phyloP scores from a whole-genome alignment of 2,888 invertebrate species.

The Octodonta nipae region DNA sequence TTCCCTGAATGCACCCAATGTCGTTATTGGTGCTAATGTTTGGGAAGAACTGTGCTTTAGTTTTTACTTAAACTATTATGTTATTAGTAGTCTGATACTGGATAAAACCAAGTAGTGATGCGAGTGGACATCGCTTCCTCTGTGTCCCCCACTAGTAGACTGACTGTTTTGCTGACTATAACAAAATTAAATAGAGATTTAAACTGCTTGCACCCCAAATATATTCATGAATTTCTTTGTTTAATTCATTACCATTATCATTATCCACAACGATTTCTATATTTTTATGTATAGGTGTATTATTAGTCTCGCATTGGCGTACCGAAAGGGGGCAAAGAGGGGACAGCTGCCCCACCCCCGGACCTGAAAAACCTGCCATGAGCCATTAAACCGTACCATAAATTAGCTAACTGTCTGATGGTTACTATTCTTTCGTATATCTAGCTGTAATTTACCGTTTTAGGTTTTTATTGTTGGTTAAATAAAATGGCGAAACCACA shows the following conservation, averaged over 20 bases:
- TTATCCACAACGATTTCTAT: neutral
- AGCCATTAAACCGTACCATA: neutral
- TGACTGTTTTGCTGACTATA: neutral
- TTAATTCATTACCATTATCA: conserved; percentile 1
- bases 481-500: no score
- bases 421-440: neutral
- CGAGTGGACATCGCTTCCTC: neutral
- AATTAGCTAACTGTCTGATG: neutral
- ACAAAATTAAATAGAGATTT: neutral
- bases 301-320: neutral
- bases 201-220: conserved; percentile 1
- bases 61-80: neutral
- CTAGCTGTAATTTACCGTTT: no score
- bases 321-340: no score
- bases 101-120: neutral
- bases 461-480: no score
- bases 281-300: neutral
- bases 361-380: no score
- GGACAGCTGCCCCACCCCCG: no score
- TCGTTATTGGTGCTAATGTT: conserved; percentile 1
- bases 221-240: neutral
- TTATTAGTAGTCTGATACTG: neutral
- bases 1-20: no score
- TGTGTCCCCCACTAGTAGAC: neutral
- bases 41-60: neutral